phyloP scores from a whole-genome alignment of 2,113 vertebrate genomes.

The Calypte anna region DNA sequence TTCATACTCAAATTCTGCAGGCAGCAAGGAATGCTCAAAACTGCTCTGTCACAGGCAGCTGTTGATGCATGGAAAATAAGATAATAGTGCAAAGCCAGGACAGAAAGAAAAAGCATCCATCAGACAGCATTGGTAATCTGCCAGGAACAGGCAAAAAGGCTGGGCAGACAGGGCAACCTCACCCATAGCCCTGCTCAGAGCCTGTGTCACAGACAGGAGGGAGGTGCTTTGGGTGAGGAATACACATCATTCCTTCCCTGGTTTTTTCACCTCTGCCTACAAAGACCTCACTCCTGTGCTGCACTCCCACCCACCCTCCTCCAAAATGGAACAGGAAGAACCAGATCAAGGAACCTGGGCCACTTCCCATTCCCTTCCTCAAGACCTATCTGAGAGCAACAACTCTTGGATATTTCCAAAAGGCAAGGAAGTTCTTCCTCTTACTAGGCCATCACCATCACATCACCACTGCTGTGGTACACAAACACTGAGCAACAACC shows the following conservation, averaged over 20 bases:
- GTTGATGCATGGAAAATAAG: constrained; percentile 50
- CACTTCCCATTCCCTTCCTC: not conserved
- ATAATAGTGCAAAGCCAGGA: constrained; percentile 30
- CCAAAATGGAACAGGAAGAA: not conserved
- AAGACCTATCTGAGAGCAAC: not conserved
- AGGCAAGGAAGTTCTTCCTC: not conserved
- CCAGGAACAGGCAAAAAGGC: not conserved
- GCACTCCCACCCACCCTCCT: not conserved
- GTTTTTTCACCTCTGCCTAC: not conserved
- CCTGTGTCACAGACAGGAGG: accelerated
- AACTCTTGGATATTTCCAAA: not conserved
- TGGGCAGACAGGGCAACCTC: not conserved
- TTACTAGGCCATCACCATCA: not conserved
- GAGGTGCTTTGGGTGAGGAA: not conserved
- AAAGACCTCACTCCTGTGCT: not conserved
- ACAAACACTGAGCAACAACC: accelerated
- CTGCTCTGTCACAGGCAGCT: constrained; percentile 53
- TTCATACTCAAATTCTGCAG: constrained; percentile 20
- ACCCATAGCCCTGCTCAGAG: not conserved
- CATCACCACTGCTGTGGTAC: not conserved
- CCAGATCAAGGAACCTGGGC: not conserved
- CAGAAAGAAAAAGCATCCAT: constrained; percentile 45
- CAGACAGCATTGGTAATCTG: not conserved
- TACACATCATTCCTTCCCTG: not conserved
- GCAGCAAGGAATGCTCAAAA: constrained; percentile 50